These are phyloP conservation scores for Himalopsyche anomala DNA, from an alignment of 2,888 invertebrate species.

Conservation along the genomic window DNA sequence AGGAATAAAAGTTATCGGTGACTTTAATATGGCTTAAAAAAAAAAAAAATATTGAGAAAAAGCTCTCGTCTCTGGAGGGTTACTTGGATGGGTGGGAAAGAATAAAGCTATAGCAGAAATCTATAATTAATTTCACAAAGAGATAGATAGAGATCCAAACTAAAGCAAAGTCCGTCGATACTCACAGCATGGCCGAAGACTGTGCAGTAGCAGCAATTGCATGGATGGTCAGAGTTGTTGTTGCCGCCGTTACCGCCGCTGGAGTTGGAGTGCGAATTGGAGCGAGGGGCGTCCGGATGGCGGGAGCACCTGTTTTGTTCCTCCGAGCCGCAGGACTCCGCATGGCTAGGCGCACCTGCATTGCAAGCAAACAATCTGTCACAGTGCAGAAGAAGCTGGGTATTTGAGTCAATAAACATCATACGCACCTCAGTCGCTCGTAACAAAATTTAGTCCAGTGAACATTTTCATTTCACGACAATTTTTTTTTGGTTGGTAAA, in stretches of 20 bases:
- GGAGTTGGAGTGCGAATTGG: slow-evolving; percentile 14
- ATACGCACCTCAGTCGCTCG: too few relatives aligned
- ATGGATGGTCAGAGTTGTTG: slow-evolving; percentile 72
- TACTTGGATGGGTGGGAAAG: too few relatives aligned
- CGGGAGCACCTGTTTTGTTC: slow-evolving; percentile 57
- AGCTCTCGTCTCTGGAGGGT: too few relatives aligned
- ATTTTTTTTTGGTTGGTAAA: too few relatives aligned
- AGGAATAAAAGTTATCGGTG: too few relatives aligned
- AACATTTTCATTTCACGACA: too few relatives aligned
- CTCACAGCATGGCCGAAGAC: slow-evolving; percentile 86
- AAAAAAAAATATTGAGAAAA: too few relatives aligned
- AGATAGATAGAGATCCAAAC: too few relatives aligned
- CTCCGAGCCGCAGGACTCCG: slow-evolving; percentile 45
- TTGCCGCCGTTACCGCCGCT: slow-evolving; percentile 19
- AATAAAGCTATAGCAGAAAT: too few relatives aligned
- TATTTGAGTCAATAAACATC: neutral
- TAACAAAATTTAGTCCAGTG: too few relatives aligned
- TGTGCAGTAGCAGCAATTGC: slow-evolving; percentile 88
- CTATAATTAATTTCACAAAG: too few relatives aligned
- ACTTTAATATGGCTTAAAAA: too few relatives aligned
- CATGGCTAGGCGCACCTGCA: slow-evolving; percentile 43
- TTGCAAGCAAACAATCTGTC: neutral
- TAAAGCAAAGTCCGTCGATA: slow-evolving; percentile 50
- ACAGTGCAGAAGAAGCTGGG: neutral
- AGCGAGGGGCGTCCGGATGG: slow-evolving; percentile 55